Conservation (phyloP, 2,888 invertebrate genomes). For the Heterodera filipjevi region DNA sequence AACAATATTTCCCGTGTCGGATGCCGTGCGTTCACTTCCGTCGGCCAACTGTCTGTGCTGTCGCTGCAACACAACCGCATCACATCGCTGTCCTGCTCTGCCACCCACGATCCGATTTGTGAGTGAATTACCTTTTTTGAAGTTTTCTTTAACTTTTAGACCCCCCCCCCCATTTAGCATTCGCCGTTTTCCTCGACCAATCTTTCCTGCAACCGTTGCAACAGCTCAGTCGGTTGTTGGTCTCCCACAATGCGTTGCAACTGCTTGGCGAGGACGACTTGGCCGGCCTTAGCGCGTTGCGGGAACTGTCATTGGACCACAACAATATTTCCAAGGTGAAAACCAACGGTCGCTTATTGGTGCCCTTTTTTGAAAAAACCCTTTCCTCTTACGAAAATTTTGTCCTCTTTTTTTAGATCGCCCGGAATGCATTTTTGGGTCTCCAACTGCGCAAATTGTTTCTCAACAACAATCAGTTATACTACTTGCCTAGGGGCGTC, state of each 20-base stretch:
- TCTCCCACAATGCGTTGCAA: conserved; percentile 66
- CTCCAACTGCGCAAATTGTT: conserved; percentile 45
- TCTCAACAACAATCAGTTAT: conserved; percentile 58
- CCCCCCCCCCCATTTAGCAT: not conserved
- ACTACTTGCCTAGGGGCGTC: conserved; percentile 52
- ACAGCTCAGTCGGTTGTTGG: conserved; percentile 66
- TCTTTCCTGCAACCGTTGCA: conserved; percentile 60
- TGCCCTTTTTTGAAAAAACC: not conserved
- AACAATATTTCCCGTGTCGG: conserved; percentile 48
- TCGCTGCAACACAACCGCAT: conserved; percentile 65
- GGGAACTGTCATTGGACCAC: conserved; percentile 56
- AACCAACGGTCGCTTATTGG: no score
- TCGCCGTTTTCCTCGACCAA: conserved; percentile 23
- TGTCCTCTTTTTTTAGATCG: conserved; percentile 29
- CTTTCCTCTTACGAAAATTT: not conserved
- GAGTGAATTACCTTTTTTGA: conserved; percentile 6
- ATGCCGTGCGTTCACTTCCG: conserved; percentile 41
- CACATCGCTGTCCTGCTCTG: conserved; percentile 30
- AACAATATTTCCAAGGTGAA: conserved; percentile 47
- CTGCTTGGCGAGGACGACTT: conserved; percentile 53
- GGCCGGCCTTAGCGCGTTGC: conserved; percentile 45
- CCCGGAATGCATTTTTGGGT: conserved; percentile 41
- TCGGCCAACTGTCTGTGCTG: conserved; percentile 56
- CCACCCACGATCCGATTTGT: conserved; percentile 26
- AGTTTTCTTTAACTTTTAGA: not conserved